Percentiles rank a stretch among this genome's conserved stretches.
Evolutionary conservation across 2,113 vertebrate genomes (phyloP).

Genomic region (Odocoileus virginianus): DNA sequence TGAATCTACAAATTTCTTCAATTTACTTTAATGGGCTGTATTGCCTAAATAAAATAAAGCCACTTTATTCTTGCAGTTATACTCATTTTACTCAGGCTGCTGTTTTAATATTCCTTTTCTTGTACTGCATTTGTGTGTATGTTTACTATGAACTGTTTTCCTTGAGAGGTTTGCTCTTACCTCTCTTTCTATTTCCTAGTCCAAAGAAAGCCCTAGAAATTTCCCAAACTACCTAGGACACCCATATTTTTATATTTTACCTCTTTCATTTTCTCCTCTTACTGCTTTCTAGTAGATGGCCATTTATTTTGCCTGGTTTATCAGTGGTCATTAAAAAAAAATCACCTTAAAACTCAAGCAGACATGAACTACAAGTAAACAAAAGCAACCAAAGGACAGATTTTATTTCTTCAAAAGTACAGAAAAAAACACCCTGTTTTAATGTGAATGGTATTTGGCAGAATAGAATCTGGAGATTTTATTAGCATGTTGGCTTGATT

Average conservation of each 20-base stretch:
- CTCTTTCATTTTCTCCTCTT: neutral
- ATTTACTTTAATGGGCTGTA: constrained; percentile 33
- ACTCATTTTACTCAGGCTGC: neutral
- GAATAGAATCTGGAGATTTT: neutral
- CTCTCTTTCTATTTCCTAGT: neutral
- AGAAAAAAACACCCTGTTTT: neutral
- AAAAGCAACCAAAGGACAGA: neutral
- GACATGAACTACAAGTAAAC: neutral
- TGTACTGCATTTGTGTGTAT: neutral
- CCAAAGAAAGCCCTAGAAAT: neutral
- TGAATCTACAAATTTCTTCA: constrained; percentile 43
- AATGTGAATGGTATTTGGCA: neutral
- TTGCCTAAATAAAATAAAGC: constrained; percentile 42
- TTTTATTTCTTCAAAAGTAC: neutral
- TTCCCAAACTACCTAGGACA: neutral
- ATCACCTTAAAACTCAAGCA: neutral
- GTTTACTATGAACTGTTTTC: constrained; percentile 19
- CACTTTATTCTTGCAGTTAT: constrained; percentile 13
- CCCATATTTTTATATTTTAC: neutral
- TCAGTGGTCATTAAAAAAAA: neutral
- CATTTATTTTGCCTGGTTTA: constrained; percentile 6
- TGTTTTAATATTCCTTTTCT: constrained; percentile 25
- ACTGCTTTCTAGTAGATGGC: neutral
- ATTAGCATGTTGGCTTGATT: neutral
- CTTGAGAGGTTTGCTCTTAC: neutral